A percentile compares a stretch with the other conserved stretches of the same genome.
Conservation (phyloP, 2,797 vertebrate genomes). For the Xenopus petersii region DNA sequence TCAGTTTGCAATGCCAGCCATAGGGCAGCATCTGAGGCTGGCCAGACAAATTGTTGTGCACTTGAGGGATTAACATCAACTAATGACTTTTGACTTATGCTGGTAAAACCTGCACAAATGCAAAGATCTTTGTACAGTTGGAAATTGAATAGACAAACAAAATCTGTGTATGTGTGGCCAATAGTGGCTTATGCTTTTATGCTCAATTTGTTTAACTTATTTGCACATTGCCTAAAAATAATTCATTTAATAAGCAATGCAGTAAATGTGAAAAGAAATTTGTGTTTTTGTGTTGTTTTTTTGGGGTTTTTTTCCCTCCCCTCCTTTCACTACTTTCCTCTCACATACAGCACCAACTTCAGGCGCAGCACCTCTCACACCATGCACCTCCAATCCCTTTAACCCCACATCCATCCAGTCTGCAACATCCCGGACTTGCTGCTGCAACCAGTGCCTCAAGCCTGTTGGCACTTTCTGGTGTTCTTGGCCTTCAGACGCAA, state of each 20-base stretch:
- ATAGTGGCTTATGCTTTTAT: too few relatives aligned
- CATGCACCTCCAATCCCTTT: slow-evolving; percentile 82
- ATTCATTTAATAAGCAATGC: too few relatives aligned
- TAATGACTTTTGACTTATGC: too few relatives aligned
- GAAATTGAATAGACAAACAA: neutral
- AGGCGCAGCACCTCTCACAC: slow-evolving; percentile 88
- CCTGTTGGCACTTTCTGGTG: slow-evolving; percentile 81
- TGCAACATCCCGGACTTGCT: slow-evolving; percentile 72
- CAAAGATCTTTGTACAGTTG: neutral
- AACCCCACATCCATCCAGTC: slow-evolving; percentile 79
- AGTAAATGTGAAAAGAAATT: too few relatives aligned
- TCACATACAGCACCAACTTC: slow-evolving; percentile 80
- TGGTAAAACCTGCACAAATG: neutral
- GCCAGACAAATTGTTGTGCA: too few relatives aligned
- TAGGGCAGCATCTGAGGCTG: too few relatives aligned
- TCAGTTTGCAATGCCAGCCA: too few relatives aligned
- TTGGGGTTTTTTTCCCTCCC: too few relatives aligned
- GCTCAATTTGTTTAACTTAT: too few relatives aligned
- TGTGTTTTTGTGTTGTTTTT: neutral
- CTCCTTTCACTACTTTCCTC: neutral
- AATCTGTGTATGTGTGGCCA: neutral
- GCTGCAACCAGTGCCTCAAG: slow-evolving; percentile 75
- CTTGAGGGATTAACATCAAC: too few relatives aligned
- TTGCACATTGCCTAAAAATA: too few relatives aligned
- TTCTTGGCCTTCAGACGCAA: slow-evolving; percentile 75